phyloP scores from a whole-genome alignment of 2,113 vertebrate species.

The Rhinichthys klamathensis region DNA sequence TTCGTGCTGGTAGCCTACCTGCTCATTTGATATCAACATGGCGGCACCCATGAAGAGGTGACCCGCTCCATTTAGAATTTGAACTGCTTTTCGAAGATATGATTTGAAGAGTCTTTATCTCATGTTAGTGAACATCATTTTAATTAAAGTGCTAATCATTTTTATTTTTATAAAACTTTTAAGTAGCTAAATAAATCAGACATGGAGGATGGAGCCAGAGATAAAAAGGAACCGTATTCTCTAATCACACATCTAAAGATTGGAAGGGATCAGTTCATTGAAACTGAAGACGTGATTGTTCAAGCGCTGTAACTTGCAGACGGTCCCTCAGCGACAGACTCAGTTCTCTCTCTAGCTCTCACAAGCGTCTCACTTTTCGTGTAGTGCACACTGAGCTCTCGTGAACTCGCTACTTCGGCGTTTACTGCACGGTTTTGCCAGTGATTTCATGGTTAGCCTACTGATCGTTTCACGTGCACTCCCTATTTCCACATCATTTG shows the following conservation, averaged over 20 bases:
- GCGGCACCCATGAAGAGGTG: neutral
- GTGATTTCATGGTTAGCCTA: neutral
- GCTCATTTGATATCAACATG: neutral
- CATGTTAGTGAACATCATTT: neutral
- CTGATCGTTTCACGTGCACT: slow-evolving; percentile 16
- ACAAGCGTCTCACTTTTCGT: slow-evolving; percentile 23
- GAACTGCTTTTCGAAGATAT: neutral
- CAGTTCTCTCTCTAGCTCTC: neutral
- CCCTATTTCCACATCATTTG: neutral
- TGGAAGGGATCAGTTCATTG: neutral
- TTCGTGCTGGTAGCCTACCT: neutral
- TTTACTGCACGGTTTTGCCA: neutral
- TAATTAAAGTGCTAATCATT: neutral
- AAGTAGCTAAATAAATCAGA: neutral
- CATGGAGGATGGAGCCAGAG: neutral
- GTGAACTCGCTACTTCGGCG: slow-evolving; percentile 18
- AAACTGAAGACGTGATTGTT: slow-evolving; percentile 3
- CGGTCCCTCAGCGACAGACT: slow-evolving; percentile 30
- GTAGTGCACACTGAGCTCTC: neutral
- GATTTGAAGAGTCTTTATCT: neutral
- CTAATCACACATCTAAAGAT: neutral
- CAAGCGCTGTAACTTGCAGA: slow-evolving; percentile 42
- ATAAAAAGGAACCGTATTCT: neutral
- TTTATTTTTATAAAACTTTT: neutral
- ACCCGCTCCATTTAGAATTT: neutral